Conservation (phyloP, 2,113 vertebrate genomes). For the Cyrtonyx montezumae region DNA sequence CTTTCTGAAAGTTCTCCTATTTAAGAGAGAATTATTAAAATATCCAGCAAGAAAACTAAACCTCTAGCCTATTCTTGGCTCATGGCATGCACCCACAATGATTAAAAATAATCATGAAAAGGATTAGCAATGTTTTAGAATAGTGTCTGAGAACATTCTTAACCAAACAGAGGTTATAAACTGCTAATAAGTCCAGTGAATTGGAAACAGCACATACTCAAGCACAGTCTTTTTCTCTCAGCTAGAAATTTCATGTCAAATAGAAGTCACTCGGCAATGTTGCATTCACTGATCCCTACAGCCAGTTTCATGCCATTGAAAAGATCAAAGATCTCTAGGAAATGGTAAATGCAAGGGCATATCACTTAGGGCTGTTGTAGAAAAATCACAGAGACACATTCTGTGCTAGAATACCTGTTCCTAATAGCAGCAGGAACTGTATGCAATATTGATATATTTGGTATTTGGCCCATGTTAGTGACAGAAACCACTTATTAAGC, state of each 20-base stretch:
- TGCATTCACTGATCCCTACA: neutral
- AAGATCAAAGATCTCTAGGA: conserved; percentile 51
- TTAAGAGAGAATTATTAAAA: conserved; percentile 71
- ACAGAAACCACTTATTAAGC: conserved; percentile 17
- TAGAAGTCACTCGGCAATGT: neutral
- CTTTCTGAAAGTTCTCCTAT: conserved; percentile 70
- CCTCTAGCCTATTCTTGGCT: conserved; percentile 45
- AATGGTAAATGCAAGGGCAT: conserved; percentile 22
- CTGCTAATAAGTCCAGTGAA: conserved; percentile 18
- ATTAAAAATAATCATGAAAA: conserved; percentile 63
- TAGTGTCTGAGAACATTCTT: conserved; percentile 42
- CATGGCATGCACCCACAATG: conserved; percentile 15
- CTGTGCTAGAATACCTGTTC: conserved; percentile 37
- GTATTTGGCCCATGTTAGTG: conserved; percentile 47
- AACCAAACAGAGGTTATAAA: conserved; percentile 42
- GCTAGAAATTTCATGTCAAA: neutral
- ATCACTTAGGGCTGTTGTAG: neutral
- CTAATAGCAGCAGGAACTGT: conserved; percentile 38
- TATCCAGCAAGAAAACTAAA: conserved; percentile 56
- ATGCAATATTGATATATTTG: conserved; percentile 37
- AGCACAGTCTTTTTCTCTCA: neutral
- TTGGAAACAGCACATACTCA: conserved; percentile 32
- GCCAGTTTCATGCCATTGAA: conserved; percentile 2
- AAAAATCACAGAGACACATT: neutral
- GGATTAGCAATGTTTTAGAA: conserved; percentile 49